Evolutionary conservation across 2,113 vertebrate species (phyloP).

Genomic region (Laticauda colubrina): DNA sequence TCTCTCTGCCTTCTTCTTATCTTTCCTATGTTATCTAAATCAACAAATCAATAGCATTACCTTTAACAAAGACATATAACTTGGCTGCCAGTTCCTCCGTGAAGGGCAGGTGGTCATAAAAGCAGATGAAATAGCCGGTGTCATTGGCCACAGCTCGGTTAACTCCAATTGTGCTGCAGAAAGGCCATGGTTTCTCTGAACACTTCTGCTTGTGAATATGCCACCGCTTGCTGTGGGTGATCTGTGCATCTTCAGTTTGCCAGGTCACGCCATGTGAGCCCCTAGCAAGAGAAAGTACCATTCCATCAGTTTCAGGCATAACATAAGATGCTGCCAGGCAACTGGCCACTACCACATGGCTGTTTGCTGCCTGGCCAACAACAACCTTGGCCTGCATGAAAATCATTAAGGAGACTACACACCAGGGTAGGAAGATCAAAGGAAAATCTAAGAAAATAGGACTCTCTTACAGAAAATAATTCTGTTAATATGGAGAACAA

Average conservation of each 20-base stretch:
- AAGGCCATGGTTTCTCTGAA: constrained; percentile 11
- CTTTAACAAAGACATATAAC: constrained; percentile 80
- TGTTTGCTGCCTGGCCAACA: background rate
- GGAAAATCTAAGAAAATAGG: background rate
- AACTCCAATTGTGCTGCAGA: constrained; percentile 75
- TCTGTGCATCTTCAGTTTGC: constrained; percentile 56
- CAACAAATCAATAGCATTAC: constrained; percentile 56
- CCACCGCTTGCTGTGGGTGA: constrained; percentile 53
- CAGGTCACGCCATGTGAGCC: constrained; percentile 71
- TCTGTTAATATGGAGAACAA: background rate
- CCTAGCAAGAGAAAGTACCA: constrained; percentile 59
- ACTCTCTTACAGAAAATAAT: background rate
- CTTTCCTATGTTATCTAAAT: background rate
- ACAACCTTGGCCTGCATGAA: background rate
- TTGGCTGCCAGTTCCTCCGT: constrained; percentile 42
- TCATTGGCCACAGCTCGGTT: constrained; percentile 62
- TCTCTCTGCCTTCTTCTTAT: background rate
- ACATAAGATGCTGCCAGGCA: background rate
- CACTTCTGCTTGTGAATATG: constrained; percentile 56
- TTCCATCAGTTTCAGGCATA: background rate
- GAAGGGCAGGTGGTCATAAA: constrained; percentile 25
- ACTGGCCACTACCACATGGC: background rate
- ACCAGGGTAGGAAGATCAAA: background rate
- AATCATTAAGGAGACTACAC: background rate
- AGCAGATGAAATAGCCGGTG: constrained; percentile 78